Percentiles rank a stretch among this genome's conserved stretches.
Conservation (phyloP, 1,140 invertebrate genomes). For the Bombus fervidus region DNA sequence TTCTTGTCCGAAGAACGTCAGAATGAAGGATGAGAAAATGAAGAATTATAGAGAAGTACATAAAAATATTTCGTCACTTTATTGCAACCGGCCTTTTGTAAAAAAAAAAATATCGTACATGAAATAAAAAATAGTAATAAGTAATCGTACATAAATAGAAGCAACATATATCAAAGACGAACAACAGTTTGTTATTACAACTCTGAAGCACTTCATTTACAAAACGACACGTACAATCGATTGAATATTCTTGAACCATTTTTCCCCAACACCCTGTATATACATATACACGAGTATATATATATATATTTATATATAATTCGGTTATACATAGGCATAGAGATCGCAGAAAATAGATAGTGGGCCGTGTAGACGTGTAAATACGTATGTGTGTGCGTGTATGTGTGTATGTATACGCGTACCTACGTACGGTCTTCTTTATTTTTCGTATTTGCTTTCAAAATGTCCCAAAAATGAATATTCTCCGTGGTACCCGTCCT, state of each 20-base stretch:
- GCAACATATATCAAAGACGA: neutral
- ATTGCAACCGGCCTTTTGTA: neutral
- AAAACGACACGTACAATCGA: neutral
- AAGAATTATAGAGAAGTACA: neutral
- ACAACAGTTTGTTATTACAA: neutral
- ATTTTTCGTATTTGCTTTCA: neutral
- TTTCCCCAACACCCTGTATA: neutral
- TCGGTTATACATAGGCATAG: conserved; percentile 59
- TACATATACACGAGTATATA: neutral
- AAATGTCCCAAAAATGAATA: conserved; percentile 37
- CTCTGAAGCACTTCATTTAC: neutral
- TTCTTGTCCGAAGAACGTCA: neutral
- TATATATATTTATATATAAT: conserved; percentile 48
- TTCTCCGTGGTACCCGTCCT: conserved; percentile 20
- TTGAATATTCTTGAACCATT: neutral
- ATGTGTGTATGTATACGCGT: conserved; percentile 5
- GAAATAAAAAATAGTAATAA: neutral
- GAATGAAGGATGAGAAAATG: neutral
- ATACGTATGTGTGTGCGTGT: neutral
- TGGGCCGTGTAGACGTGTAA: conserved; percentile 22
- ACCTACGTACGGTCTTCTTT: conserved; percentile 4
- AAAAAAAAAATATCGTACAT: neutral
- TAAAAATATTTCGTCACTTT: neutral
- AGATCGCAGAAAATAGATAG: conserved; percentile 65
- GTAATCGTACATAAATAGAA: neutral